Evolutionary conservation across 37 sponge, comb jelly and placozoan genomes (phyloP).

Genomic region (Hormiphora californensis): DNA sequence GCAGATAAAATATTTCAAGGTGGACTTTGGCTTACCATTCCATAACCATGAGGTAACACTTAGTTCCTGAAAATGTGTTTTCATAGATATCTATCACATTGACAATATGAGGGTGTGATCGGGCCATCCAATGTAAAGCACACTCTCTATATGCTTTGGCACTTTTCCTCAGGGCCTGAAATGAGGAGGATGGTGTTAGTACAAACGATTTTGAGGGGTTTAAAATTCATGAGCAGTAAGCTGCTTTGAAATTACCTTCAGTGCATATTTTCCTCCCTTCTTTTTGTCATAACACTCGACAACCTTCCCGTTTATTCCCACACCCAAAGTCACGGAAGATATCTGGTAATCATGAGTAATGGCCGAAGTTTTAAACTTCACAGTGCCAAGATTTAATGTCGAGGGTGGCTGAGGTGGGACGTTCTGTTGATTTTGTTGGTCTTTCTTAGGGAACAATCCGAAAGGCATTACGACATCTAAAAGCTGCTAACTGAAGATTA

Average conservation of each 20-base stretch:
- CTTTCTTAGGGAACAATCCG: no score
- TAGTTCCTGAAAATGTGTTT: constrained; percentile 74
- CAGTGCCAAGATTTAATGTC: not conserved
- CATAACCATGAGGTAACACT: constrained; percentile 90
- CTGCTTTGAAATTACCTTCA: constrained; percentile 65
- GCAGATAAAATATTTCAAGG: no score
- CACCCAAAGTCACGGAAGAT: constrained; percentile 70
- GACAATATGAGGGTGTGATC: constrained; percentile 81
- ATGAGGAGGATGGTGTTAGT: not conserved
- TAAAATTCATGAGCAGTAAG: not conserved
- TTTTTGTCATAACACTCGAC: constrained; percentile 73
- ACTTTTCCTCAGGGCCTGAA: constrained; percentile 31
- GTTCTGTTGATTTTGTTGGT: no score
- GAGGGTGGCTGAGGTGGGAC: constrained; percentile 10
- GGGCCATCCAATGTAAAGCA: constrained; percentile 82
- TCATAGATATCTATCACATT: constrained; percentile 92
- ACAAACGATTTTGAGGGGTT: not conserved
- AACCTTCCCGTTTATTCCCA: constrained; percentile 95
- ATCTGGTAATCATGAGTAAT: constrained; percentile 86
- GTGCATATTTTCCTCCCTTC: constrained; percentile 69
- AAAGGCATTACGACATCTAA: no score
- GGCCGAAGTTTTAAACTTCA: constrained; percentile 51
- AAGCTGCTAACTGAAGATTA: no score
- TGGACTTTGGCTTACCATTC: constrained; percentile 77
- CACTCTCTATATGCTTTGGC: constrained; percentile 87